Evolutionary conservation across 2,113 vertebrate genomes (phyloP).

Genomic region (Microtus richardsoni): DNA sequence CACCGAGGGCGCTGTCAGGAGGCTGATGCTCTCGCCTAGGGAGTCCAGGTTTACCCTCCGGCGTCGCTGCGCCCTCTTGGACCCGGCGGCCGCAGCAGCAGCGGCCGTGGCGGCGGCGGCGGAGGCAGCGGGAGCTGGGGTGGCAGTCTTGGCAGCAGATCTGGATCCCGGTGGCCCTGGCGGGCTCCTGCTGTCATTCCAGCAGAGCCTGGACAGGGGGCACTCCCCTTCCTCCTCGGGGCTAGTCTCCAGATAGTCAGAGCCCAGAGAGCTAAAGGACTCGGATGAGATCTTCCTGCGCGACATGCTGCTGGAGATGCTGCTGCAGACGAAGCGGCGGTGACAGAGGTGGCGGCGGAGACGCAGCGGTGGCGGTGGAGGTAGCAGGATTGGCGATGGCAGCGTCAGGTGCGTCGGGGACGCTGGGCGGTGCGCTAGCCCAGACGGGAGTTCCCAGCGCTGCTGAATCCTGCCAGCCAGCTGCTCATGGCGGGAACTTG

Average conservation of each 20-base stretch:
- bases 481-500: constrained; percentile 79
- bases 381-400: not conserved
- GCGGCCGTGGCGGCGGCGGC: constrained; percentile 66
- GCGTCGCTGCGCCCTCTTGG: constrained; percentile 90
- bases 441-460: constrained; percentile 9
- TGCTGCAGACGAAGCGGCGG: not conserved
- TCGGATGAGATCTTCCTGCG: constrained; percentile 97
- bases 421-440: constrained; percentile 36
- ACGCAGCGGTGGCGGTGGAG: not conserved
- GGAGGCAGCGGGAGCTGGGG: constrained; percentile 66
- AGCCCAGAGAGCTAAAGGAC: constrained; percentile 96
- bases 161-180: constrained; percentile 75
- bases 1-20: constrained; percentile 97
- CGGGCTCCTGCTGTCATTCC: constrained; percentile 95
- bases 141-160: not conserved
- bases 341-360: not conserved
- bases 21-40: constrained; percentile 95
- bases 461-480: constrained; percentile 24
- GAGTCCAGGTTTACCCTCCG: constrained; percentile 97
- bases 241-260: constrained; percentile 94
- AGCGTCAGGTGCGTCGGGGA: constrained; percentile 55
- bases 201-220: constrained; percentile 90
- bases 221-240: constrained; percentile 91
- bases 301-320: constrained; percentile 88
- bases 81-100: constrained; percentile 73